Evolutionary conservation across 2,888 invertebrate species (phyloP), one percentile per base, ranked within the genome.

Genomic region (Euzophera pinguis): DNA sequence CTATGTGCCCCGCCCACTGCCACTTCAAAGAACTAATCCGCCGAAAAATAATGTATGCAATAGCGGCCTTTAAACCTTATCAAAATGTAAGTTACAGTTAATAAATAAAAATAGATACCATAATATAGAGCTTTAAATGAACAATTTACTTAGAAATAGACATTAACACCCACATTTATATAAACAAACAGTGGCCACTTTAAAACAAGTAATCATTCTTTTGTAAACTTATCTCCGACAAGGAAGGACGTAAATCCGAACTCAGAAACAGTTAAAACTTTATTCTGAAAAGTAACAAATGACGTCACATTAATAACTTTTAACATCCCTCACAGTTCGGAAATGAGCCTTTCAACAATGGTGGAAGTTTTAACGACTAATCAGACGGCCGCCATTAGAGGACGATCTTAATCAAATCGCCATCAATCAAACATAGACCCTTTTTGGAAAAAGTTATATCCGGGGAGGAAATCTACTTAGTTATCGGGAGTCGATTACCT

Each of bases 401-500:
- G 54, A 61, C 58, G 67, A 71, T 75, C 67, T 63, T 69, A 73
- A 76, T 74, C 73, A 66, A 63, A 60, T 52, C 51, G 65, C 55
- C 78, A 78, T 80, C 78, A 67, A 78, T 80, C 79, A 78, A 65
- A 68, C 60, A 69, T 61, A 64, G 70, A 64, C 67, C 62, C 14
- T 14, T 67, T 60, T 65, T 59, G 62, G 57, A 61, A 69, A 73
- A 77, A 69, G 72, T 69, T 67, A 77, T 75, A 71, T 77, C 78
- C 78, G 69, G 56, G 47, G 54, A 56, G 78, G 75, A 77, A 75
- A 76, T 78, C 67, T 71, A 71, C 67, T 73, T 68, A 72, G 68
- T 66, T 72, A 73, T 73, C 69, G 62, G 60, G 60, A 58, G 59
- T 63, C 64, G 64, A 67, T 64, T 61, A 57, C 56, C 47, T 50